Conservation (phyloP, 2,113 vertebrate species). For the Microcebus tavaratra region DNA sequence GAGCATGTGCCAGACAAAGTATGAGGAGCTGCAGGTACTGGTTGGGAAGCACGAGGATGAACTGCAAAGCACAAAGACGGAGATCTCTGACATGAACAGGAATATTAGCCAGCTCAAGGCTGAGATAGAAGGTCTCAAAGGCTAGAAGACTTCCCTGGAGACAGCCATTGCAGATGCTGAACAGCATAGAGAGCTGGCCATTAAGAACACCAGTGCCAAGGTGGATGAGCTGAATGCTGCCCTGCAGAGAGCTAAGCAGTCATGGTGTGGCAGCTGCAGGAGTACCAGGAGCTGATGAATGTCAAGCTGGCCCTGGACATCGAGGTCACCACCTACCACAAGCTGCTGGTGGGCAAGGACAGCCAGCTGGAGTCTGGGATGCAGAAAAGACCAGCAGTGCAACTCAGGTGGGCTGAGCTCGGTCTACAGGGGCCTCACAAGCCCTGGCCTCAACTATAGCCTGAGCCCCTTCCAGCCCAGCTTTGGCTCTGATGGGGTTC, state of each 20-base stretch:
- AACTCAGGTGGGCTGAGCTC: conserved; percentile 49
- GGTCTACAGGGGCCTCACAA: not conserved
- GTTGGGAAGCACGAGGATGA: conserved; percentile 91
- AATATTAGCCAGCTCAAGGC: conserved; percentile 75
- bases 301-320: conserved; percentile 72
- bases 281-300: conserved; percentile 60
- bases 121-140: not conserved
- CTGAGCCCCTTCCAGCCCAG: not conserved
- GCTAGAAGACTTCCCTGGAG: not conserved
- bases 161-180: conserved; percentile 57
- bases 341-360: conserved; percentile 78
- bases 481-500: not conserved
- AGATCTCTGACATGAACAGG: conserved; percentile 91
- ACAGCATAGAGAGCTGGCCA: conserved; percentile 72
- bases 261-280: conserved; percentile 71
- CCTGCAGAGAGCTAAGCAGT: conserved; percentile 72
- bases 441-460: not conserved
- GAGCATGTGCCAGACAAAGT: conserved; percentile 82
- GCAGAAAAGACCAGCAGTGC: conserved; percentile 63
- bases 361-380: conserved; percentile 66
- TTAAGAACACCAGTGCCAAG: conserved; percentile 63
- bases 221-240: conserved; percentile 66
- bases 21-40: conserved; percentile 86
- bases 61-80: conserved; percentile 87
- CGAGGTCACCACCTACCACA: conserved; percentile 79